Evolutionary conservation across 2,797 vertebrate genomes (phyloP).

Genomic region (Phaenicophaeus curvirostris): DNA sequence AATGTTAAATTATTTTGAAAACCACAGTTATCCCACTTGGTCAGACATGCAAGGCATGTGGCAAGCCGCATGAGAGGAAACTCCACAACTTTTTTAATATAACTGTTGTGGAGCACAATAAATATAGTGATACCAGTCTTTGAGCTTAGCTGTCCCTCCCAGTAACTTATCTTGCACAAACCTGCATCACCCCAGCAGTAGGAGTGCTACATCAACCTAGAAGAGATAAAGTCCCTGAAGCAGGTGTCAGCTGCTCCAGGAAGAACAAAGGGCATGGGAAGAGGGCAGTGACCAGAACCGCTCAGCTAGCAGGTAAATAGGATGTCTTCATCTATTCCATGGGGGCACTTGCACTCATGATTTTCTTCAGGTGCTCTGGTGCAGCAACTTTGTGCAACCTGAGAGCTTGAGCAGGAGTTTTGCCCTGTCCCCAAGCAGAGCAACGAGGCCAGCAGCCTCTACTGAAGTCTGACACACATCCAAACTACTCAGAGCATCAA

Average conservation of each 20-base stretch:
- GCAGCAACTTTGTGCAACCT: not conserved
- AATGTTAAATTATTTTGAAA: not conserved
- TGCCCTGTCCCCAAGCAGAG: not conserved
- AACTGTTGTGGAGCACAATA: not conserved
- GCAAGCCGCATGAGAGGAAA: not conserved
- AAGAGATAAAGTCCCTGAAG: not conserved
- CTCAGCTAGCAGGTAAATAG: not conserved
- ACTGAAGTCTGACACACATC: not conserved
- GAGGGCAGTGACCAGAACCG: not conserved
- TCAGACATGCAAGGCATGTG: slow-evolving; percentile 26
- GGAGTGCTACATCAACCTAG: not conserved
- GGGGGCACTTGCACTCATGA: not conserved
- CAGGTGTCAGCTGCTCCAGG: rapidly evolving
- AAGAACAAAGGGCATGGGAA: not conserved
- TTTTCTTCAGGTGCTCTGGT: not conserved
- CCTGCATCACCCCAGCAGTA: slow-evolving; percentile 58
- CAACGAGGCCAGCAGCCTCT: not conserved
- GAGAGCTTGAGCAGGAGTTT: not conserved
- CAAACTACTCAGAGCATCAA: not conserved
- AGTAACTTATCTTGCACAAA: not conserved
- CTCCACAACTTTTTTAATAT: not conserved
- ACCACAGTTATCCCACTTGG: not conserved
- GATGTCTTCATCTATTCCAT: not conserved
- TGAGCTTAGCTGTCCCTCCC: not conserved
- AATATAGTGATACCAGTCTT: not conserved